Percentiles rank a stretch among this genome's conserved stretches.
Evolutionary conservation across 2,113 vertebrate species (phyloP).

Genomic region (Papio anubis): DNA sequence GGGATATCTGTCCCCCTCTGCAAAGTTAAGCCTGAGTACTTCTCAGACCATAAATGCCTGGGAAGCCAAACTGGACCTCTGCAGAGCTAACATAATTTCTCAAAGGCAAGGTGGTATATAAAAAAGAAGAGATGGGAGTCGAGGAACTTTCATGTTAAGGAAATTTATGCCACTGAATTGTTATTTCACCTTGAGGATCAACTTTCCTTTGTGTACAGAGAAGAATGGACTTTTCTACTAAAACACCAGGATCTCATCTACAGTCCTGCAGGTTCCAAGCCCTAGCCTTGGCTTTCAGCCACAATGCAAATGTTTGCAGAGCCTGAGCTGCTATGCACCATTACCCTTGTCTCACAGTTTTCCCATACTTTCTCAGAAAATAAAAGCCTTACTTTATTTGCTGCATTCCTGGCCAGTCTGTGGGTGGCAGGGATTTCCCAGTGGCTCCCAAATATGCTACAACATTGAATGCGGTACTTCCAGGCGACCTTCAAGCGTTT

Average conservation of each 20-base stretch:
- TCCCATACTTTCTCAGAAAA: neutral
- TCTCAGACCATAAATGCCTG: neutral
- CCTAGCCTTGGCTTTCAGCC: neutral
- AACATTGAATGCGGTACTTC: neutral
- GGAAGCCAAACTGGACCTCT: neutral
- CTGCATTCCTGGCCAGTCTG: slow-evolving; percentile 19
- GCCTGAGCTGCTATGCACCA: neutral
- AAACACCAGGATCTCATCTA: neutral
- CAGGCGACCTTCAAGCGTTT: neutral
- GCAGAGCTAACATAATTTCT: neutral
- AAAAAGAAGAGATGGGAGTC: neutral
- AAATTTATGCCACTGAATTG: neutral
- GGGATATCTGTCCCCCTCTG: neutral
- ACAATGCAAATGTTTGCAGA: slow-evolving; percentile 20
- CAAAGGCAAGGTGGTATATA: neutral
- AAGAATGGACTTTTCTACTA: neutral
- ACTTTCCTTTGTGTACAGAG: neutral
- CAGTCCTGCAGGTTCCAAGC: neutral
- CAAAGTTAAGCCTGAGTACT: neutral
- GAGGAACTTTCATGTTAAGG: neutral
- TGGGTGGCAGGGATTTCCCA: slow-evolving; percentile 5
- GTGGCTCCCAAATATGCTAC: neutral
- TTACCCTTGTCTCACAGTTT: neutral
- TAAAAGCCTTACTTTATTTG: neutral
- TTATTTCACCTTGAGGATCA: neutral